Evolutionary conservation across 2,888 invertebrate genomes (phyloP), one percentile per base, ranked within the genome.

Genomic region (Epirrhoe alternata): DNA sequence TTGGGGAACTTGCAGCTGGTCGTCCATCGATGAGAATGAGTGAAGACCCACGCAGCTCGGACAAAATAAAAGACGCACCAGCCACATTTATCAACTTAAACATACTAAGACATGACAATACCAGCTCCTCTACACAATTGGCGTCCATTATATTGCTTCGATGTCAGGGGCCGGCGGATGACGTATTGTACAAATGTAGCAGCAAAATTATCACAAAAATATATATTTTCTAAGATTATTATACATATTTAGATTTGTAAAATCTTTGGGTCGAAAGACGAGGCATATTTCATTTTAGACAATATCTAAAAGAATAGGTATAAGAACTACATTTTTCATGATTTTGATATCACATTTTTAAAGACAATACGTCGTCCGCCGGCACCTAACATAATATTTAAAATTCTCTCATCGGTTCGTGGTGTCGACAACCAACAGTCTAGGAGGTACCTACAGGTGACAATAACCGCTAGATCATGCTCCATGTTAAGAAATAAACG

Each of bases 21-120:
- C 74, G 72, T 73, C 74, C 53, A 62, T 57, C 45, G 24, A 58
- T 49, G 47, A 30, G 56, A 86, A 92, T 92, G 92, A 92, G 91
- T 91, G 92, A 92, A 92, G 91, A 91, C 89, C 74, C 86, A 80
- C 75, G 71, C 59, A 67, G 80, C 74, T 74, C 57, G 72, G 69
- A 78, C 71, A 72, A 76, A 78, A 79, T 72, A 72, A 77, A 80
- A 76, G 79, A 85, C 79, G 80, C 77, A 80, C 76, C 84, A 82
- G 81, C 82, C 80, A 86, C 77, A 81, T 77, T 66, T 71, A 77
- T 74, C 71, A 76, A 75, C 77, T 73, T 75, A 71, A 71, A 71
- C 65, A 62, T 76, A 74, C 61, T 75, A 74, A 75, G 77, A 80
- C 75, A 77, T 77, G 74, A 81, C 78, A 75, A 75, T 75, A 76